Conservation (phyloP, 2,113 vertebrate species). For the Nycticebus coucang region DNA sequence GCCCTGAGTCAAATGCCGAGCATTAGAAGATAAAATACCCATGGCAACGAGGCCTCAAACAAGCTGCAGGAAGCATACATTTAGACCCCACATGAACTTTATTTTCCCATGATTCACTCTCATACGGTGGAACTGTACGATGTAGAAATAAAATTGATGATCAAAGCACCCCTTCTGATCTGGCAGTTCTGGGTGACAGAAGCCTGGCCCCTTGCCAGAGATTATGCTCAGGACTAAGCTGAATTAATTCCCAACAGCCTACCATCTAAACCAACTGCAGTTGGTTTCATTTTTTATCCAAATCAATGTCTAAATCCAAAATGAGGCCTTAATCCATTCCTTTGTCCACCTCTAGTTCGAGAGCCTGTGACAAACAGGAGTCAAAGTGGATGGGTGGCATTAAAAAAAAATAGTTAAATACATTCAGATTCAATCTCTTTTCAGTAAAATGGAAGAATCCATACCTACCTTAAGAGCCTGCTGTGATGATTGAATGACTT, state of each 20-base stretch:
- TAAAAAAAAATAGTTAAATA: background rate
- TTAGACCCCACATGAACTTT: background rate
- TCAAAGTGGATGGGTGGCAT: background rate
- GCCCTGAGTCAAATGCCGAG: slow-evolving; percentile 13
- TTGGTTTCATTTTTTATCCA: background rate
- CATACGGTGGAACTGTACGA: background rate
- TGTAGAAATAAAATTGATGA: background rate
- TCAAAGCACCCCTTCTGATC: background rate
- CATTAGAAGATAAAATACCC: background rate
- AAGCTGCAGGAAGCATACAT: background rate
- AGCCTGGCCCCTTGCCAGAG: background rate
- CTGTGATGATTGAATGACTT: slow-evolving; percentile 39
- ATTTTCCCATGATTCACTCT: background rate
- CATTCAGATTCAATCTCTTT: background rate
- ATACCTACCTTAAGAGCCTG: background rate
- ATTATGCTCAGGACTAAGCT: background rate
- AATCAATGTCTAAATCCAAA: slow-evolving; percentile 28
- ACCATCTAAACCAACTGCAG: background rate
- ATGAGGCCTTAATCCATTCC: background rate
- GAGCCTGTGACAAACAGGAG: background rate
- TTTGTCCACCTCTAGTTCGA: background rate
- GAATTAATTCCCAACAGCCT: background rate
- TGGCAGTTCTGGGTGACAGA: background rate
- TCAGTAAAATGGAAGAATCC: background rate
- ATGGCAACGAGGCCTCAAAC: background rate